Evolutionary conservation across 1,140 invertebrate genomes (phyloP).

Genomic region (Halyomorpha halys): DNA sequence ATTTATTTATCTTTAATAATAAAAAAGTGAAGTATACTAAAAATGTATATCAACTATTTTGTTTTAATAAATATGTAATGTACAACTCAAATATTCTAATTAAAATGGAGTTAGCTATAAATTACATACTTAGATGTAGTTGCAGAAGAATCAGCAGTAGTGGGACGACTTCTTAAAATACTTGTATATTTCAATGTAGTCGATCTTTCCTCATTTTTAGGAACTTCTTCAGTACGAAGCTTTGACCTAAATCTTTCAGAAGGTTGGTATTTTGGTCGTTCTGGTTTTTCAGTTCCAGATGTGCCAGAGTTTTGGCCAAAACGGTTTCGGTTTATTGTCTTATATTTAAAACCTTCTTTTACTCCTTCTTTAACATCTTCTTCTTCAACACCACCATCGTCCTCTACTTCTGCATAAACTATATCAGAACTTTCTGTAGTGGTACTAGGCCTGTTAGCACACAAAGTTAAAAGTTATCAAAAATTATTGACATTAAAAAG

Average conservation of each 20-base stretch:
- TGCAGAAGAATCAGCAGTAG: conserved; percentile 17
- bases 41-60: no score
- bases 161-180: conserved; percentile 21
- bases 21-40: no score
- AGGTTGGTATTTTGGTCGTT: conserved; percentile 21
- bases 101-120: no score
- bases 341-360: conserved; percentile 26
- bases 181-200: conserved; percentile 30
- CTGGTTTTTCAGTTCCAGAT: conserved; percentile 9
- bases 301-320: conserved; percentile 1
- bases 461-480: no score
- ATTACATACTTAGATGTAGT: conserved; percentile 21
- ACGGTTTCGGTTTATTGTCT: conserved; percentile 27
- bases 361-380: conserved; percentile 27
- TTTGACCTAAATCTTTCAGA: conserved; percentile 23
- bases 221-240: conserved; percentile 20
- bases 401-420: conserved; percentile 35
- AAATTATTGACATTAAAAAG: no score
- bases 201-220: conserved; percentile 27
- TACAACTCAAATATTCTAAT: no score
- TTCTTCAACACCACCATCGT: conserved; percentile 35
- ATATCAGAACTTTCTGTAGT: conserved; percentile 29
- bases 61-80: no score
- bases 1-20: no score
- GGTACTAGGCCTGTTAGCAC: conserved; percentile 31